Evolutionary conservation across 2,888 invertebrate genomes (phyloP), one percentile per base, ranked within the genome.

Genomic region (Chelonus formosanus): DNA sequence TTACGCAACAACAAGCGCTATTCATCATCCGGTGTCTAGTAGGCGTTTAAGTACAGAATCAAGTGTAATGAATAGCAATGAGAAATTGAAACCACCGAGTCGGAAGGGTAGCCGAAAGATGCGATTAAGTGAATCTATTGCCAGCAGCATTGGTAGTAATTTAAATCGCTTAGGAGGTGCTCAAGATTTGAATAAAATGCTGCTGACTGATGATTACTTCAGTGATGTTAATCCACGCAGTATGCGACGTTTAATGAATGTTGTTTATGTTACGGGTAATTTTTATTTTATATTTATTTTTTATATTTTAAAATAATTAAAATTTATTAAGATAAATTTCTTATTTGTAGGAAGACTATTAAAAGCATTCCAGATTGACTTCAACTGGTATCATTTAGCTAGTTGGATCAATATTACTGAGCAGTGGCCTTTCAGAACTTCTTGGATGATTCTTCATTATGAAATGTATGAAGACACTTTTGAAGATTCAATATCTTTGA

Each of bases 171-270:
- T 90, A 57, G 89, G 91, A 1, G 93, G 92, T 3, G 92, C 93
- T 2, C 92, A 92, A 52, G 88, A 88, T 78, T 81, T 88, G n/a
- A 88, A 94, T 50, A 91, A 94, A 75, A 95, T 96, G 86, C 87
- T 98, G 72, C 88, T 97, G 31, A 97, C 97, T 0, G 98, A 98
- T 80, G 98, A 98, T 85, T 99, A 99, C 87, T 98, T 99, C 85
- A 97, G 97, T 77, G 98, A 98, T 84, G 96, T 99, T 71, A 99
- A 98, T 86, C 99, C 98, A 0, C 88, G 97, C 55, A 97, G 96
- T 77, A 97, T 99, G 96, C 87, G 96, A 69, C 88, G 98, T 62
- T 88, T 98, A 34, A 96, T 98, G 95, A 98, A 98, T 85, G 97
- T 98, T 67, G 92, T 98, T 63, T 97, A 97, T 78, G 92, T 98